phyloP scores from a whole-genome alignment of 2,113 vertebrate genomes.

The Tragelaphus strepsiceros region DNA sequence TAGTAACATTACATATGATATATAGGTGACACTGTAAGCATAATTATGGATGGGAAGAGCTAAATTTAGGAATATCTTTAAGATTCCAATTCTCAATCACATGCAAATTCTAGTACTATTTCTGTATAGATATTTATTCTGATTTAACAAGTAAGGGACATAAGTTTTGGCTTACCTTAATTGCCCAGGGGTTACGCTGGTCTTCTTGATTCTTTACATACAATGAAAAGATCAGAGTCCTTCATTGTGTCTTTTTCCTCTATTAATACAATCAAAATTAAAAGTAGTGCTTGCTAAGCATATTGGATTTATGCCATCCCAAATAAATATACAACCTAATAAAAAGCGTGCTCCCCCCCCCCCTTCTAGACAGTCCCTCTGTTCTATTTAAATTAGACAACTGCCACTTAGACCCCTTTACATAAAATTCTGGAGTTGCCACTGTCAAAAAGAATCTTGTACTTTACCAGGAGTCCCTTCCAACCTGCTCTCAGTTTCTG shows the following conservation, averaged over 20 bases:
- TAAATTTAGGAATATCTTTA: neutral
- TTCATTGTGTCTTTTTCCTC: neutral
- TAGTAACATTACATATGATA: neutral
- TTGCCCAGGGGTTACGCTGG: neutral
- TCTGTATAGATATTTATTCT: neutral
- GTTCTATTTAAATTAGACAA: neutral
- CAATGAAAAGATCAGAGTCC: neutral
- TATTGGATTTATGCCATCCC: neutral
- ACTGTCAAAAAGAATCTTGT: neutral
- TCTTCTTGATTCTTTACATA: neutral
- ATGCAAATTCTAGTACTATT: neutral
- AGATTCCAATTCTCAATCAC: neutral
- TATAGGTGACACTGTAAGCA: neutral
- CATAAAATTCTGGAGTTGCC: neutral
- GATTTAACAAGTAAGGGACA: neutral
- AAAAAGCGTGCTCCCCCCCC: neutral
- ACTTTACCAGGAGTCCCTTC: neutral
- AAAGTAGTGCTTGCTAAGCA: neutral
- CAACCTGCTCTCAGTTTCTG: neutral
- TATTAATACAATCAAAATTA: neutral
- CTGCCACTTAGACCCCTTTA: neutral
- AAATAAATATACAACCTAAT: neutral
- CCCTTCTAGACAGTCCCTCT: neutral
- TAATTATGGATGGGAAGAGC: neutral
- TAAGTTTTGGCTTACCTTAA: neutral